Evolutionary conservation across 2,113 vertebrate species (phyloP).

Genomic region (Beaufortia kweichowensis): DNA sequence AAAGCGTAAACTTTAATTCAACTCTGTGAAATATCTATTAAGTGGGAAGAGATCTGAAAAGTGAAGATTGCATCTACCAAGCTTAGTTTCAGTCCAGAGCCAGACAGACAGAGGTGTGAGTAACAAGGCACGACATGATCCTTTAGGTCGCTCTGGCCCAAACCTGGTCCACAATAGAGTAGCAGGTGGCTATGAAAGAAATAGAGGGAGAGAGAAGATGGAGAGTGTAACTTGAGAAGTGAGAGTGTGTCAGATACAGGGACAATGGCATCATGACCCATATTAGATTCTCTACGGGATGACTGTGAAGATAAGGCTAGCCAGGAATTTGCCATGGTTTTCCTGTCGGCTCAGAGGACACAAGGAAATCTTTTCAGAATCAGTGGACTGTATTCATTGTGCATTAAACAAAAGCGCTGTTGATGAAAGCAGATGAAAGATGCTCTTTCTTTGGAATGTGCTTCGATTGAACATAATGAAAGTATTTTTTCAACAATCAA

Average conservation of each 20-base stretch:
- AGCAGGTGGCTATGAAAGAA: constrained; percentile 10
- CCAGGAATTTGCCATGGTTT: constrained; percentile 2
- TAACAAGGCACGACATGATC: constrained; percentile 33
- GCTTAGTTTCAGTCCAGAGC: constrained; percentile 1
- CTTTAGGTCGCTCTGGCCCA: background rate
- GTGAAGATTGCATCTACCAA: constrained; percentile 28
- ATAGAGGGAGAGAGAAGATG: background rate
- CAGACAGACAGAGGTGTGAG: constrained; percentile 33
- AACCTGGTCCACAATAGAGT: constrained; percentile 12
- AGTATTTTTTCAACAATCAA: background rate
- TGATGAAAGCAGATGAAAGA: background rate
- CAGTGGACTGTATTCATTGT: background rate
- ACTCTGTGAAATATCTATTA: constrained; percentile 11
- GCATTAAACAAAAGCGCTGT: constrained; percentile 10
- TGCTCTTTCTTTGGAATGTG: background rate
- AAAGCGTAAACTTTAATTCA: background rate
- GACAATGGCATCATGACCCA: constrained; percentile 17
- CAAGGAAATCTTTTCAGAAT: constrained; percentile 26
- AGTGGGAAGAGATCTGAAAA: constrained; percentile 21
- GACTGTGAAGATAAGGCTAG: background rate
- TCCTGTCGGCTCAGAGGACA: background rate
- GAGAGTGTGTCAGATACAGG: constrained; percentile 19
- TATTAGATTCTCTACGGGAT: constrained; percentile 1
- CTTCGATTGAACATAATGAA: background rate
- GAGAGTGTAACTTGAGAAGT: constrained; percentile 27